These are phyloP conservation scores for Rotaria sp. DNA, from an alignment of 2,888 invertebrate genomes.

Conservation along the genomic window DNA sequence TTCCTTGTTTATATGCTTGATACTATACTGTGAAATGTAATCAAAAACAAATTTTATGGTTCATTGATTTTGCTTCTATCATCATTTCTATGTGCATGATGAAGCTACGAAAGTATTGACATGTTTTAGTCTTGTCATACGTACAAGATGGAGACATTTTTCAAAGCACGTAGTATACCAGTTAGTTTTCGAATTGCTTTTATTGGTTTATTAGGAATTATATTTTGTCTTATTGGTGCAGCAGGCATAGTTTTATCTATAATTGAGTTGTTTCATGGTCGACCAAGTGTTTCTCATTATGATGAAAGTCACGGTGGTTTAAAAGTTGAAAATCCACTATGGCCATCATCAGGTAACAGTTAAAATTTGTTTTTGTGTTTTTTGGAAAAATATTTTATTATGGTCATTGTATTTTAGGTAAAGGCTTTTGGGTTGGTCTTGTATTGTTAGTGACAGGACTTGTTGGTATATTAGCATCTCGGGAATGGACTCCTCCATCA, in stretches of 20 bases:
- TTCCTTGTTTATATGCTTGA: too few species aligned
- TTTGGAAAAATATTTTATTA: background rate
- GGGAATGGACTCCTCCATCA: background rate
- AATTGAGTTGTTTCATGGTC: background rate
- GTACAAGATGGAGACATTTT: background rate
- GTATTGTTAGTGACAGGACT: background rate
- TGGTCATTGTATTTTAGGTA: background rate
- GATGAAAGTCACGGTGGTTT: background rate
- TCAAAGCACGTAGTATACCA: background rate
- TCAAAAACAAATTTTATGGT: background rate
- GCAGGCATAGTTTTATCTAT: background rate
- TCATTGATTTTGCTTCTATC: background rate
- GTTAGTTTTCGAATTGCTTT: background rate
- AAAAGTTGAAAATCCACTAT: background rate
- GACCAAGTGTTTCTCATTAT: background rate
- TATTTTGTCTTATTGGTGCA: background rate
- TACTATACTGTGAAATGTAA: too few species aligned
- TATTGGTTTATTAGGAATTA: background rate
- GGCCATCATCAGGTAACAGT: background rate
- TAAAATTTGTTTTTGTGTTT: too few species aligned
- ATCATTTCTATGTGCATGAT: too few species aligned
- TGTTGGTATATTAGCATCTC: slow-evolving; percentile 7
- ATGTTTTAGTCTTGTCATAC: background rate
- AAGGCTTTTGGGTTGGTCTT: background rate
- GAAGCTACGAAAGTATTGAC: background rate